Evolutionary conservation across 2,113 vertebrate species (phyloP), one percentile per base, ranked within the genome.

Genomic region (Zootoca vivipara): DNA sequence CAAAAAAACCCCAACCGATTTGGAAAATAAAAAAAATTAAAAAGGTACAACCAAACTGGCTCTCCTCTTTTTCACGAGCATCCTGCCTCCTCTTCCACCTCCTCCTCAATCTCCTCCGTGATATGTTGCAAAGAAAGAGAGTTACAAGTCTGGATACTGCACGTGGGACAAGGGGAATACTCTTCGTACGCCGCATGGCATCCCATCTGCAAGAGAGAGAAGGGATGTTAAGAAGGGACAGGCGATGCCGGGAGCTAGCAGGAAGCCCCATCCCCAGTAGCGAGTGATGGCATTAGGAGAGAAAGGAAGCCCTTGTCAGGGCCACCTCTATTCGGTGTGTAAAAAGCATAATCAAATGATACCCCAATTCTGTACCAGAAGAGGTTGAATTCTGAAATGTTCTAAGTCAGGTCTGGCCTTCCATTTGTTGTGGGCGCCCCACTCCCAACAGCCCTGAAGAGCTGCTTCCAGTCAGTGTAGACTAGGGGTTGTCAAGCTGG

Each of bases 61-160:
- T 95, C 95, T 93, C 92, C 95, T 93, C 92, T 92, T 92, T 92
- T 93, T 95, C 5, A 22, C 20, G 22, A 62, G 28, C 90, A 13
- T 70, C 35, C 0, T 0, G 75, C 73, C 73, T 84, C 87, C 38
- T 64, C 75, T 33, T 85, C 86, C 69, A 33, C 65, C 85, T 67
- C 87, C 58, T 26, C 67, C 46, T 75, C 30, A 10, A 90, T 85
- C 22, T 88, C 77, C 7, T 90, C 93, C 8, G 4, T 93, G 94
- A 87, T 93, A 92, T 22, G 92, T 92, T 85, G 94, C 95, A 96
- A 96, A 96, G 95, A 96, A 95, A 95, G 95, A 96, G 95, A 95
- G 94, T 95, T 94, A 94, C 93, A 20, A 94, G 95, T 96, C 94
- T 95, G 93, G 95, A 95, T 93, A 94, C 95, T 95, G 95, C 93